Evolutionary conservation across 1,140 invertebrate species (phyloP), one percentile per base, ranked within the genome.

Genomic region (Hylaeus anthracinus): DNA sequence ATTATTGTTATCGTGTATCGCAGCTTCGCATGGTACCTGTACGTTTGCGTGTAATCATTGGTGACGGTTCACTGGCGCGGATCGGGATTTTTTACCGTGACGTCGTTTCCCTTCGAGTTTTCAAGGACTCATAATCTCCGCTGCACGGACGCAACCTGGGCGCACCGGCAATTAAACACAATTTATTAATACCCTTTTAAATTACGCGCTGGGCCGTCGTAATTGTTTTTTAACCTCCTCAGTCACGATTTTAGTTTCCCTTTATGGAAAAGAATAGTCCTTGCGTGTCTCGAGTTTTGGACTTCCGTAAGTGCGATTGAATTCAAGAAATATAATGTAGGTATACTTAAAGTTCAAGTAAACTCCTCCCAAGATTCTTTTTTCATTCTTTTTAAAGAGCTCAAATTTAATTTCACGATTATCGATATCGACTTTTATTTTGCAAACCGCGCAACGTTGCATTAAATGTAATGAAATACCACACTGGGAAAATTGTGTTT

Each of bases 31-130:
- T 12, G 53, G 41, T 15, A n/a, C 45, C 15, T 14, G 6, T 14
- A 14, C 15, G 39, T 82, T 83, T 51, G 53, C 64, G 81, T 70
- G 66, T 79, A 83, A 73, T 79, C 74, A 72, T 79, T 55, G 80
- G 79, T 79, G 73, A 81, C 82, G 81, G 85, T 85, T 86, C 85
- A 85, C 26, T 82, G 86, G 82, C 55, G 84, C 85, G 70, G 10
- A 76, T 82, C 76, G 73, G 81, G 53, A 67, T 79, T 83, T 26
- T 82, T 86, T 79, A 61, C 81, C 43, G 58, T 66, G n/a, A 6
- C 75, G 53, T 45, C 69, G 74, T 82, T 86, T 82, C 43, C 51
- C 84, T 74, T 63, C 51, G 43, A 43, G 60, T 75, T 66, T 72
- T 83, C 85, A 86, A 86, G 85, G 85, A 78, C 75, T 39, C 66